These are phyloP conservation scores for Wasmannia auropunctata DNA, from an alignment of 1,140 invertebrate species.

Conservation along the genomic window DNA sequence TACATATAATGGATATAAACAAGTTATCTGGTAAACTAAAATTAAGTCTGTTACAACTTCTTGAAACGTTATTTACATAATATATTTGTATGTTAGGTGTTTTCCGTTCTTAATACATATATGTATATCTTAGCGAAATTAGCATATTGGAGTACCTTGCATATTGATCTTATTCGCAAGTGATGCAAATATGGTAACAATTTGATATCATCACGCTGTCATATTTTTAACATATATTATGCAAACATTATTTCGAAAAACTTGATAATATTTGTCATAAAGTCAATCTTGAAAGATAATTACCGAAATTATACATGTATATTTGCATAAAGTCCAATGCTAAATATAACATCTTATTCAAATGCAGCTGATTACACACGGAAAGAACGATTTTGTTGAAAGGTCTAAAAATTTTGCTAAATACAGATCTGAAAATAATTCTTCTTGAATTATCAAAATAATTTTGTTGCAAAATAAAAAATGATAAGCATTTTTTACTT, in stretches of 20 bases:
- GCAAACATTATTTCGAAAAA: background rate
- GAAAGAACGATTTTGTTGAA: no score
- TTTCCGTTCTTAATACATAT: no score
- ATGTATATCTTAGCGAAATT: background rate
- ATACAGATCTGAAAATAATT: no score
- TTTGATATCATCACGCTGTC: background rate
- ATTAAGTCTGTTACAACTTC: no score
- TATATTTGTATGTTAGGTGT: no score
- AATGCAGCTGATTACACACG: background rate
- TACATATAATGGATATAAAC: background rate
- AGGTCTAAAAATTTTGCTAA: no score
- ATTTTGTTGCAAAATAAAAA: no score
- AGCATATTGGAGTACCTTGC: background rate
- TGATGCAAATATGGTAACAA: background rate
- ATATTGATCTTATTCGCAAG: background rate
- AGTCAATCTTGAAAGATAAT: background rate
- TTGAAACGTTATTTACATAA: no score
- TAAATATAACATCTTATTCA: background rate
- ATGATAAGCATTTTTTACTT: no score
- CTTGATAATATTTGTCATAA: background rate
- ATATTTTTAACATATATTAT: background rate
- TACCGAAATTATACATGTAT: background rate
- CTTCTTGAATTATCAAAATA: no score
- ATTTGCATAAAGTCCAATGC: background rate
- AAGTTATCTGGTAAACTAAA: background rate